Base-by-base conservation (phyloP, 2,888 invertebrate genomes). In the Dasypogon diadema region DNA sequence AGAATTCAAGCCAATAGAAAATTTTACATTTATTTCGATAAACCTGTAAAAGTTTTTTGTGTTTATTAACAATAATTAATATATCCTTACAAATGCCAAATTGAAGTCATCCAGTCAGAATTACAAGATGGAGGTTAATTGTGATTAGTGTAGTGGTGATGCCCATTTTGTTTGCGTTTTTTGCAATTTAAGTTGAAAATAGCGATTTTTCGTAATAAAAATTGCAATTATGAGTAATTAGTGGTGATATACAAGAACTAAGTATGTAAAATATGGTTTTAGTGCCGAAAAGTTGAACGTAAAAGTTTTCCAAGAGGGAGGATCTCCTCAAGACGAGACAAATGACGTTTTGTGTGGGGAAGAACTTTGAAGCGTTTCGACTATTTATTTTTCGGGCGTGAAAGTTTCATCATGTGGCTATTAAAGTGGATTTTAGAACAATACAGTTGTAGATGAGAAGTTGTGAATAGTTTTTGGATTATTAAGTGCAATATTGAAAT, bases 121-220 rank as follows among this genome's bases (percentile, higher is more conserved):
- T 14, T 56, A 22, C 70, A 70, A 51, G 51, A 54, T 70, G 54
- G 54, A 26, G 30, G 51, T 16, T 34, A 26, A 54, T 51, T 68
- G 51, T 12, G 18, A 3, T 24, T 21, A 42, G 22, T 60, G 75
- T 77, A 37, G 76, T 76, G 75, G 76, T 77, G 77, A 77, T 77
- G 77, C 77, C 77, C 77, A 77, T 78, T 76, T 78, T 78, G 78
- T 78, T 78, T 78, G 76, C 75, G 76, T 76, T 76, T 77, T 78
- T 78, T 76, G 75, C 76, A 54, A 55, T 75, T 65, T 72, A 26
- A 6, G 34, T 51, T 65, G 12, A 18, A 55, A 54, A 74, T 74
- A 54, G 37, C 26, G 60, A 74, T 63, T 74, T 74, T 60, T 34
- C 42, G 37, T 37, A 22, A 2, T 26, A 63, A 74, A 63, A 63